Base-by-base conservation (phyloP, 2,888 invertebrate species). In the Heliconius hortense region DNA sequence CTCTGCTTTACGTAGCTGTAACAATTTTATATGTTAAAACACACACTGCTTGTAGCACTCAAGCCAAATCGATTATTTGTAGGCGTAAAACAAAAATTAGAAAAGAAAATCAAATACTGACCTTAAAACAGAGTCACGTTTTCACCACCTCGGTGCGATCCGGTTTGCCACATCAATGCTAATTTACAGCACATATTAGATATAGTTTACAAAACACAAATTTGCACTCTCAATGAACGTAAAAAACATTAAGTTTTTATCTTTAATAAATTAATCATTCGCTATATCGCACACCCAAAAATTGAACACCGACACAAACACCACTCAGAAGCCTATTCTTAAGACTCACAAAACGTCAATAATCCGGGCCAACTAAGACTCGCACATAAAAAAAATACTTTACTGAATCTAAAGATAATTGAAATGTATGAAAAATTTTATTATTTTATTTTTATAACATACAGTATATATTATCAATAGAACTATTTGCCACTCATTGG, bases 151-250 rank as follows among this genome's bases (percentile, higher is more conserved):
- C 84, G 85, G 83, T 87, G 85, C 86, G 89, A 91, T 93, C 92
- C 91, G 90, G 92, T 93, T 91, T 91, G 93, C 92, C 92, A 92
- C 92, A 92, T 92, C 91, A 90, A 87, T 89, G 86, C 86, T 84
- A 88, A 90, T 88, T 88, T 84, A 85, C 87, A 87, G 87, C 91
- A 91, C 91, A 88, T 89, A 87, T 79, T 85, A 85, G 84, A 77
- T 74, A 69, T 69, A 76, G 72, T 77, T 62, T 53, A 77, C 53
- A 84, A 82, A 78, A 79, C 80, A 82, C 80, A 81, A 79, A 79
- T 79, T 78, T 77, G 72, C 80, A 81, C 82, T 81, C 79, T 79
- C 26, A 87, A 88, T 87, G 84, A 74, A 66, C 74, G 75, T 64
- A 39, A 86, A 72, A 62, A 71, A 72, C 72, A 77, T 80, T 78